Evolutionary conservation across 2,888 invertebrate genomes (phyloP), one percentile per base, ranked within the genome.

Genomic region (Plemyria rubiginata): DNA sequence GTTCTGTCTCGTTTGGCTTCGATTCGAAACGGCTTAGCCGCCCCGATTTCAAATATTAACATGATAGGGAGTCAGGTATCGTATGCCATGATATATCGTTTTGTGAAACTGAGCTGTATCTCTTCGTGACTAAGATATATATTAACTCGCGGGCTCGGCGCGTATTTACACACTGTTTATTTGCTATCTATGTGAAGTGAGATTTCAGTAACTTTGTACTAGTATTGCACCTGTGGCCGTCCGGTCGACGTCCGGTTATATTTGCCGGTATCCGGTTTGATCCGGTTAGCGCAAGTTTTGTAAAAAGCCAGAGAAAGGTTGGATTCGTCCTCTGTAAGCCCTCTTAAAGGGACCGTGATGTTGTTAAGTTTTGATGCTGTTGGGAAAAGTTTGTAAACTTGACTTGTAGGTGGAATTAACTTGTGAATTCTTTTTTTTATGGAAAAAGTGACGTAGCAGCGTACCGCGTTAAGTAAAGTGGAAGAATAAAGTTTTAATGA

Each of bases 201-300:
- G n/a, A 40, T 4, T 41, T 50, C 13, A 4, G 16, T 29, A 11
- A 40, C 32, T 11, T 32, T 12, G 16, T 32, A 38, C 56, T 56
- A 15, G n/a, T 55, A 22, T 40, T n/a, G 41, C 7, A 12, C 41
- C 50, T 57, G 12, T 15, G 50, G 58, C 65, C 32, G 66, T 70
- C 73, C 71, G 65, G 70, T 48, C 71, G 67, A 67, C 65, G 70
- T 74, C 76, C 70, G 70, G 70, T 70, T 74, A 69, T 73, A 77
- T 76, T 71, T 72, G 60, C 71, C 76, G 71, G 70, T 72, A 70
- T 74, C 76, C 75, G 71, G 72, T 70, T 74, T 66, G 69, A 68
- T 67, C 71, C 68, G 62, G 73, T 70, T 72, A 57, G 50, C 54
- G 54, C 65, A 63, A 70, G 68, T 78, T 78, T 70, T 68, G 69